These are phyloP conservation scores for Lamellibrachia luymesi DNA, from an alignment of 1,140 invertebrate genomes.

Conservation along the genomic window DNA sequence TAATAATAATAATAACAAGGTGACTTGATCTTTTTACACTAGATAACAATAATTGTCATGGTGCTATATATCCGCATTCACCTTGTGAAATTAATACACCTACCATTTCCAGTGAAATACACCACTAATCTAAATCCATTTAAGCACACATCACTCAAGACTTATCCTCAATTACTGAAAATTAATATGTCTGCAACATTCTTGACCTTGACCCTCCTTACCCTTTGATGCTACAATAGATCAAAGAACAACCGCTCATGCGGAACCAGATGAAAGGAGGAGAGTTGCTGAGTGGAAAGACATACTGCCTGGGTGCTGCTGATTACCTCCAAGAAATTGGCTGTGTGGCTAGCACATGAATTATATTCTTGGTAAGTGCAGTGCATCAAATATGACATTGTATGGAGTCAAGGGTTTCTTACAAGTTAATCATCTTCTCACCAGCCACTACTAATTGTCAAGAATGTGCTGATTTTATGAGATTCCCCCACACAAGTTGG, in stretches of 20 bases:
- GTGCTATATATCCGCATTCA: background rate
- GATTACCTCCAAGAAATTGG: background rate
- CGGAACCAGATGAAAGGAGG: background rate
- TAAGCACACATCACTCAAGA: background rate
- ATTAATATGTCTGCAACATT: background rate
- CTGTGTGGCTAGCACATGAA: background rate
- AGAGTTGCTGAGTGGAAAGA: background rate
- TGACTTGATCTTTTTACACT: background rate
- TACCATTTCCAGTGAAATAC: background rate
- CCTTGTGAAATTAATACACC: background rate
- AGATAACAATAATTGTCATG: background rate
- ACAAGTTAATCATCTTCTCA: background rate
- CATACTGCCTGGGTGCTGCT: background rate
- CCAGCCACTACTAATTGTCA: no score
- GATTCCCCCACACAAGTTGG: no score
- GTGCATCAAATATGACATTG: background rate
- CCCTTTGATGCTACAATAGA: background rate
- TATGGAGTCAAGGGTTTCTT: background rate
- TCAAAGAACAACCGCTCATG: background rate
- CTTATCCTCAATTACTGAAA: background rate
- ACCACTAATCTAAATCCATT: background rate
- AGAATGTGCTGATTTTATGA: no score
- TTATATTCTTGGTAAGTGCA: background rate
- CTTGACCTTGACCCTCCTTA: background rate
- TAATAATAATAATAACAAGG: background rate